Base-by-base conservation (phyloP, 1,140 invertebrate species). In the Scaptomyza pallida region DNA sequence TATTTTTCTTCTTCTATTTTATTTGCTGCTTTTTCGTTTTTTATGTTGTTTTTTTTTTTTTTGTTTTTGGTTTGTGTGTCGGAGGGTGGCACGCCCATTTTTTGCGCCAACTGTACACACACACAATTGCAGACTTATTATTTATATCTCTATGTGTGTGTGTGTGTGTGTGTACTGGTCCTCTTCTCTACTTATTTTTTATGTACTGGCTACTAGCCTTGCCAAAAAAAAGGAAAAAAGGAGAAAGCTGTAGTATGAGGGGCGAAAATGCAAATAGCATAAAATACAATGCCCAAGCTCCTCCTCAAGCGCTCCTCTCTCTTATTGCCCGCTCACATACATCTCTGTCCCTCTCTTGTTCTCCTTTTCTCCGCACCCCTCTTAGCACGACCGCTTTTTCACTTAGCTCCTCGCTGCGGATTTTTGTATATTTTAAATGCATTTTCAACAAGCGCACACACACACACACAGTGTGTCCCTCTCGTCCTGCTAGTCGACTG, bases 371-470 rank as follows among this genome's bases (percentile, higher is more conserved):
- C 23, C 23, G 23, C 23, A 26, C 47, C 1, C 37, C 30, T 19
- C 26, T 43, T 23, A 23, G 43, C 45, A 43, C 45, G 59, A 70
- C 59, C 47, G 80, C 60, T 75, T 85, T 83, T 86, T 88, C 81
- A 85, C 81, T 85, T 88, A 86, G 73, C 82, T 86, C 54, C 52
- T 81, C 69, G 57, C 51, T 61, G 77, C 59, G 82, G 82, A 85
- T 86, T 85, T 85, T 81, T 86, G 81, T 85, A 72, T 85, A 80
- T 85, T 85, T 85, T 86, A 86, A 85, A 85, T 85, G 81, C 82
- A 88, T 86, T 86, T 85, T 86, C 82, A 80, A 72, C 81, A 77
- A 71, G 69, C 61, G 72, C 62, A 75, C 57, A 72, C 69, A 61
- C 63, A 51, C 45, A 17, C 60, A 40, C 19, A 59, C 56, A 69